Evolutionary conservation across 2,888 invertebrate genomes (phyloP).

Genomic region (Leucozona laternaria): DNA sequence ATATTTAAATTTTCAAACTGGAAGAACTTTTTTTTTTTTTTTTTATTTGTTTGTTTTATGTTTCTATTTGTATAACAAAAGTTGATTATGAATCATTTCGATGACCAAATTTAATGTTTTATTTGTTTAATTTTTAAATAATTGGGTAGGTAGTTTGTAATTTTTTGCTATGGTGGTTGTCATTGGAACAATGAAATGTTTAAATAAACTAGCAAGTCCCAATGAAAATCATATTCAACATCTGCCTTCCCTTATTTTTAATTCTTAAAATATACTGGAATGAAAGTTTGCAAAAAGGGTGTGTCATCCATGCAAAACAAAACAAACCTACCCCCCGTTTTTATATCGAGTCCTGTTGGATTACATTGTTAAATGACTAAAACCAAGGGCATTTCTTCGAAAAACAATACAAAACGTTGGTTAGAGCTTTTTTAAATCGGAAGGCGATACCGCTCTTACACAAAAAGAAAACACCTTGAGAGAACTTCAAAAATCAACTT

Average conservation of each 20-base stretch:
- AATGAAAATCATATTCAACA: background rate
- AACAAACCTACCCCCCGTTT: background rate
- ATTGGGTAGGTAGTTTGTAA: background rate
- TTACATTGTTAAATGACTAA: background rate
- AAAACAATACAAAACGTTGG: too few species aligned
- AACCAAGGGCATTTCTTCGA: background rate
- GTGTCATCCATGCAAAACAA: constrained; percentile 1
- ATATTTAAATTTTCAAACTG: constrained; percentile 18
- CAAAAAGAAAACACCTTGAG: too few species aligned
- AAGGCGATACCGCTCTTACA: too few species aligned
- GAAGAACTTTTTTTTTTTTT: background rate
- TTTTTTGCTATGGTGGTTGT: background rate
- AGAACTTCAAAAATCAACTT: too few species aligned
- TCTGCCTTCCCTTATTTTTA: background rate
- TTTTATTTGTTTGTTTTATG: background rate
- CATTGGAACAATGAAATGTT: background rate
- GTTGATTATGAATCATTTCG: constrained; percentile 28
- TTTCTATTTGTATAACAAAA: background rate
- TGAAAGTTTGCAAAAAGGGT: constrained; percentile 24
- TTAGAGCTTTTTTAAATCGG: too few species aligned
- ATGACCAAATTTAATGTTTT: background rate
- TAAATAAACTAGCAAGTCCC: background rate
- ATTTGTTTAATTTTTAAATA: constrained; percentile 9
- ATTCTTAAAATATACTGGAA: background rate
- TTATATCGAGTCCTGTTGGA: background rate